Conservation (phyloP, 2,888 invertebrate species). For the Phoronis australis region DNA sequence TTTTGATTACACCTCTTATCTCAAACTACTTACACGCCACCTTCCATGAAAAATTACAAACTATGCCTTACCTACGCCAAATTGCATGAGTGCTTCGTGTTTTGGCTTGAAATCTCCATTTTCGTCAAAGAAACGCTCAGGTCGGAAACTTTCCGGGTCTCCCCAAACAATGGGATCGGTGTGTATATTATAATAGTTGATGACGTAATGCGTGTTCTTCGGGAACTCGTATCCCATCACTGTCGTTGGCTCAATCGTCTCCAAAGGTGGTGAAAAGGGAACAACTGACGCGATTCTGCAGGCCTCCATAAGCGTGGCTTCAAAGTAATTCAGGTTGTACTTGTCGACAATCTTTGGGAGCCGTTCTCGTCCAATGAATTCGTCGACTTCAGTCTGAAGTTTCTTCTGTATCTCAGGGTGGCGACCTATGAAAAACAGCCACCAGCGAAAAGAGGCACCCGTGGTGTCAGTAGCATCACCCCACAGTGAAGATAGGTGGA, state of each 20-base stretch:
- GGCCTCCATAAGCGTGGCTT: constrained; percentile 1
- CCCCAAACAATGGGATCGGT: background rate
- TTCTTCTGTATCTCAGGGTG: background rate
- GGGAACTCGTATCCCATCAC: background rate
- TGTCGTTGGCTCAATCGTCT: background rate
- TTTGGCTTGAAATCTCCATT: too few relatives aligned
- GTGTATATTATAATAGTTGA: background rate
- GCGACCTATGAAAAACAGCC: background rate
- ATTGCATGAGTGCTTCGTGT: too few relatives aligned
- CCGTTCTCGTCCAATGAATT: background rate
- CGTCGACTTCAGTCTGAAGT: background rate
- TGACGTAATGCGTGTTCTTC: background rate
- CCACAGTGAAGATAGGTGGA: too few relatives aligned
- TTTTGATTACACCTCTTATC: too few relatives aligned
- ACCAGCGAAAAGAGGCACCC: background rate
- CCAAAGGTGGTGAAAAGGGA: background rate
- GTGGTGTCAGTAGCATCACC: background rate
- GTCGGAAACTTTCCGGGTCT: background rate
- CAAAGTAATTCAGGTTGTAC: background rate
- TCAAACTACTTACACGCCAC: too few relatives aligned
- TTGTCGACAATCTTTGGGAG: background rate
- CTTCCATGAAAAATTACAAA: too few relatives aligned
- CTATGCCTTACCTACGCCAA: too few relatives aligned
- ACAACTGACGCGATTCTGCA: background rate
- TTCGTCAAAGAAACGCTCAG: constrained; percentile 1